Evolutionary conservation across 2,113 vertebrate genomes (phyloP), one percentile per base, ranked within the genome.

Genomic region (Melospiza georgiana): DNA sequence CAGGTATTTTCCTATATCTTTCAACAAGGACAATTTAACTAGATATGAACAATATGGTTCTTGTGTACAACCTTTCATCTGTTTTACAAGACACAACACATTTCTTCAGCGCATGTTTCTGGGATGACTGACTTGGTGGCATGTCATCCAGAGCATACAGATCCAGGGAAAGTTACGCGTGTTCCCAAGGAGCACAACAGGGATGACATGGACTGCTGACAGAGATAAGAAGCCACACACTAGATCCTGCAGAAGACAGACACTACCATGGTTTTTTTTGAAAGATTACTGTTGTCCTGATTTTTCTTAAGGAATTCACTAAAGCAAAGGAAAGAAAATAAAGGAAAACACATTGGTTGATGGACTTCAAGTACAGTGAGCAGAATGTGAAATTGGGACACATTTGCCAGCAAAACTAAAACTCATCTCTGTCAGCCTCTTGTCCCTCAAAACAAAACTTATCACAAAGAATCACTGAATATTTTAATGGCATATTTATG

Each of bases 341-440:
- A 3, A 8, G 11, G 18, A 28, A n/a, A 63, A 33, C 20, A n/a
- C 1, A 0, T 43, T 67, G 28, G 2, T 23, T 66, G 22, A 9
- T 37, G 15, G 9, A 15, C 15, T 80, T 83, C 41, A 76, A 28
- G 8, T 57, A 17, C 4, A 2, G 3, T 23, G 13, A 91, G 31
- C 5, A 87, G 62, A 78, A 84, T 30, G 15, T 27, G 35, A 75
- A 79, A 4, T 9, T 43, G 14, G 12, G 9, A 44, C 2, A 12
- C 63, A 57, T 51, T 87, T 68, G 9, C 4, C 27, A 46, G 12
- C 19, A 89, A 66, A 77, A 69, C 23, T 21, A 74, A 25, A 66
- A 41, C 6, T 46, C 4, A 16, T n/a, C 54, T 63, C 41, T 54
- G 21, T 37, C 43, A 68, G 11, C 8, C 6, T 28, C 7, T 63